Evolutionary conservation across 2,797 vertebrate species (phyloP).

Genomic region (Myotis findleyi): DNA sequence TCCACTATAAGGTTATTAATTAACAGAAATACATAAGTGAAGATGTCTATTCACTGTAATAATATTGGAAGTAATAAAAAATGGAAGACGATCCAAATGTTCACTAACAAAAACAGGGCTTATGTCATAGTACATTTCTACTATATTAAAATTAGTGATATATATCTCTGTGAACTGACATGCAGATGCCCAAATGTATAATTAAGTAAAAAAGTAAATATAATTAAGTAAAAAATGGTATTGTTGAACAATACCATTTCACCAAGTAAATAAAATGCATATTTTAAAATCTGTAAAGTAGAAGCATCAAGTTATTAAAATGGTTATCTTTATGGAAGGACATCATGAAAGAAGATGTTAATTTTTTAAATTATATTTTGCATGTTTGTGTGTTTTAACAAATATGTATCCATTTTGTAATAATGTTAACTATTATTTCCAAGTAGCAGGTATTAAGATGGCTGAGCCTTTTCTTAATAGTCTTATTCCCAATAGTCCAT

Average conservation of each 20-base stretch:
- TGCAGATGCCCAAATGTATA: neutral
- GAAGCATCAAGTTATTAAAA: neutral
- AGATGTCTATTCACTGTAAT: neutral
- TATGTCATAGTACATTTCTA: neutral
- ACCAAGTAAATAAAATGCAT: neutral
- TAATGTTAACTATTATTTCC: neutral
- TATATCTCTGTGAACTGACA: neutral
- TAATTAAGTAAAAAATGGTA: neutral
- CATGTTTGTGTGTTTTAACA: neutral
- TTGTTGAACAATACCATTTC: neutral
- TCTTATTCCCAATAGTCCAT: neutral
- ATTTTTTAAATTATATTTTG: neutral
- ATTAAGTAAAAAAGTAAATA: neutral
- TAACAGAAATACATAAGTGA: neutral
- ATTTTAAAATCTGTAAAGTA: constrained; percentile 13
- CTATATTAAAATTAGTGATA: neutral
- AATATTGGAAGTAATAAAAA: constrained; percentile 16
- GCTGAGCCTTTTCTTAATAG: neutral
- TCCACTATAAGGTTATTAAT: neutral
- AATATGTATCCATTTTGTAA: neutral
- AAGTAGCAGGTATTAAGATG: neutral
- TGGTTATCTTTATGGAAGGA: neutral
- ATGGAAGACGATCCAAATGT: neutral
- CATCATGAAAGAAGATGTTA: neutral
- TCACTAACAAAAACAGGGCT: neutral